phyloP scores from a whole-genome alignment of 2,113 vertebrate genomes.

The Drymodes brunneopygia region DNA sequence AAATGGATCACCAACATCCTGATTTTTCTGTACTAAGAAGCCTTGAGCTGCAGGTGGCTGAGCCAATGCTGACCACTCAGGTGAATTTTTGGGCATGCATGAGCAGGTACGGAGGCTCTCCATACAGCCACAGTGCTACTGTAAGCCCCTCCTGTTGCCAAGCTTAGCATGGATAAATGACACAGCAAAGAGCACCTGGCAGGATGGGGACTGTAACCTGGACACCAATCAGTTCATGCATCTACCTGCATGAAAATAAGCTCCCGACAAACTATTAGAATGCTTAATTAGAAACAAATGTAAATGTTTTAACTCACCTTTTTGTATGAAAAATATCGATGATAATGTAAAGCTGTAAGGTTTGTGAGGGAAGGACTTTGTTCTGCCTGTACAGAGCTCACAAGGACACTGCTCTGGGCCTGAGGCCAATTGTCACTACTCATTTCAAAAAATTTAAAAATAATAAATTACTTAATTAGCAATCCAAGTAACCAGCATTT shows the following conservation, averaged over 20 bases:
- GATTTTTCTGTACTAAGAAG: background rate
- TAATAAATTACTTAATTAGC: background rate
- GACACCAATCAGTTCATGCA: background rate
- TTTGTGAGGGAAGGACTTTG: background rate
- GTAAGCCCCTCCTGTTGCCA: background rate
- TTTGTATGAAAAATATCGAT: background rate
- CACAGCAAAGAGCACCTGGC: background rate
- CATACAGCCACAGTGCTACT: rapidly evolving
- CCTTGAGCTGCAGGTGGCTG: background rate
- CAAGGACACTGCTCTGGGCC: background rate
- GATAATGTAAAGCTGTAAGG: background rate
- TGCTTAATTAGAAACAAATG: background rate
- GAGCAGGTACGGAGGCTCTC: background rate
- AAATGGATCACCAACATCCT: background rate
- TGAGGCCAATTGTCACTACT: background rate
- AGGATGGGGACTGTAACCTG: background rate
- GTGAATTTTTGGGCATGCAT: background rate
- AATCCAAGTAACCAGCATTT: background rate
- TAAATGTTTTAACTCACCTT: background rate
- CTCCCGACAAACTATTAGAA: background rate
- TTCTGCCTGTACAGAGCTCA: background rate
- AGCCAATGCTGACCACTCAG: background rate
- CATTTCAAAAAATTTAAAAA: background rate
- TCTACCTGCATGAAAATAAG: background rate
- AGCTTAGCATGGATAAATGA: background rate